Evolutionary conservation across 2,888 invertebrate species (phyloP), one percentile per base, ranked within the genome.

Genomic region (Cosmopolites sordidus): DNA sequence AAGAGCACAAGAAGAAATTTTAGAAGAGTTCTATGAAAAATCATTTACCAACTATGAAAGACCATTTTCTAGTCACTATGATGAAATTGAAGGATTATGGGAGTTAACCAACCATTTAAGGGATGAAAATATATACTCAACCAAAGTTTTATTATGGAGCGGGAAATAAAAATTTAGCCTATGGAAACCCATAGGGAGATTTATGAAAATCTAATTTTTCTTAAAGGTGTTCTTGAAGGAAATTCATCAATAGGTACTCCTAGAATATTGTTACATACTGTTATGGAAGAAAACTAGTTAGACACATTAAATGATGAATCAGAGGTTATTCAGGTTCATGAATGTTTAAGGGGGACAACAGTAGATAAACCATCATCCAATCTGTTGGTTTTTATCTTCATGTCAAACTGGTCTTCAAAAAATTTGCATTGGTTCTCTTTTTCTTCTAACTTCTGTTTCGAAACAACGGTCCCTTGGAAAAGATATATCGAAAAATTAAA

Each of bases 1-100:
- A 40, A 45, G 30, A 41, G 2, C 17, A 11, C 22, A 44, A 30
- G 44, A 45, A 17, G 15, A 33, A 40, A 18, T 45, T 11, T 38
- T 49, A n/a, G 54, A 54, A 45, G 39, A 54, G 11, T 54, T 45
- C 9, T 45, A 41, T 29, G 41, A 44, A 18, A 49, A 42, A 45
- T 27, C 4, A 1, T 54, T 49, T 42, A 54, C 54, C 1, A 54
- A 16, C 2, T 37, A 41, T n/a, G 54, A 54, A 40, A 45, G 41
- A 18, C 44, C 40, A 18, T 43, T 53, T 17, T 11, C 15, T n/a
- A 48, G 41, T 8, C 16, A 43, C 1, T 5, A 17, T 40, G 27
- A 46, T 29, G 37, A 42, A 46, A 16, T 51, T 16, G 29, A 18
- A 9, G 51, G 46, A 42, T 27, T 46, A 16, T n/a, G 16, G 11